phyloP scores from a whole-genome alignment of 2,888 invertebrate species.

The Caenorhabditis sp. region DNA sequence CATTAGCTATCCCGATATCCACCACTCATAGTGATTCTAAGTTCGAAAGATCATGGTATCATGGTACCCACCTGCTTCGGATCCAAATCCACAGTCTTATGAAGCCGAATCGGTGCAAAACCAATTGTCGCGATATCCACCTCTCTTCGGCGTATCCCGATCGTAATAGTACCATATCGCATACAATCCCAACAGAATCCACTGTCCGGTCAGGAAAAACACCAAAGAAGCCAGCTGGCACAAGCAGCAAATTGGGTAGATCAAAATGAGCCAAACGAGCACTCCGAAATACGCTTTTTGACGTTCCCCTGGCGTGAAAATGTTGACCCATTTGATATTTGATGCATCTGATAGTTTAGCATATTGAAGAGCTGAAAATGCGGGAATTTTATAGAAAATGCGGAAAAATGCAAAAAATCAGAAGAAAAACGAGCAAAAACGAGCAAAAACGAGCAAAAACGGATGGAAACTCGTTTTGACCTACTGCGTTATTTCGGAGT shows the following conservation, averaged over 20 bases:
- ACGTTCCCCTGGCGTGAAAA: conserved; percentile 58
- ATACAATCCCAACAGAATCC: conserved; percentile 60
- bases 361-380: no score
- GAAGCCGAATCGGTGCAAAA: conserved; percentile 88
- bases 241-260: conserved; percentile 64
- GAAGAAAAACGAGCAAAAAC: background rate
- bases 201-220: conserved; percentile 66
- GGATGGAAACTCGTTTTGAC: background rate
- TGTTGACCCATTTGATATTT: conserved; percentile 56
- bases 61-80: conserved; percentile 45
- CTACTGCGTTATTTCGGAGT: no score
- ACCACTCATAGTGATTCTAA: no score
- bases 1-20: no score
- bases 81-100: conserved; percentile 89
- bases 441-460: no score
- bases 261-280: conserved; percentile 57
- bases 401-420: no score
- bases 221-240: conserved; percentile 60
- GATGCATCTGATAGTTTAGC: conserved; percentile 55
- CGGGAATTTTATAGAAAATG: no score
- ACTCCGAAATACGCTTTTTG: conserved; percentile 56
- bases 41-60: no score
- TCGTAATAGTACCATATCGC: conserved; percentile 66
- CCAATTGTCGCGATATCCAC: conserved; percentile 62
- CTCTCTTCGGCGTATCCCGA: conserved; percentile 56